These are phyloP conservation scores for Watsonalla cultraria DNA, from an alignment of 2,888 invertebrate species.

Conservation along the genomic window DNA sequence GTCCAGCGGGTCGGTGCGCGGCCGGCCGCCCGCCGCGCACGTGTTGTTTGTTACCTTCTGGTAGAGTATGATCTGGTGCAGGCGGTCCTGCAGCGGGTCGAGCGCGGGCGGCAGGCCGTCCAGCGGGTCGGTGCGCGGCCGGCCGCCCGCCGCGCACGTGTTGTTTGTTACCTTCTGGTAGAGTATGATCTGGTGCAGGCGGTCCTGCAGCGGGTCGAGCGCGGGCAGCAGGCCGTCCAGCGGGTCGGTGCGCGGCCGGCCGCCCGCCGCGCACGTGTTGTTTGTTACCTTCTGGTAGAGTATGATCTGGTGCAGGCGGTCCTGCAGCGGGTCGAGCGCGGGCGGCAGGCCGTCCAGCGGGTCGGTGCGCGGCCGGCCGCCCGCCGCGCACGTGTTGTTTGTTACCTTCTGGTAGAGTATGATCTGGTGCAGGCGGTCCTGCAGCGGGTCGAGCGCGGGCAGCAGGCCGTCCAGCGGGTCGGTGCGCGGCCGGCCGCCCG, in stretches of 20 bases:
- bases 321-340: conserved; percentile 84
- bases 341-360: conserved; percentile 87
- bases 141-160: conserved; percentile 14
- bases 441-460: conserved; percentile 84
- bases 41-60: conserved; percentile 79
- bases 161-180: conserved; percentile 82
- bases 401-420: conserved; percentile 87
- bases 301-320: conserved; percentile 89
- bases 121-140: conserved; percentile 75
- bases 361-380: conserved; percentile 55
- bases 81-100: conserved; percentile 85
- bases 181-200: conserved; percentile 89
- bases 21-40: conserved; percentile 15
- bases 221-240: conserved; percentile 87
- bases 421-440: conserved; percentile 89
- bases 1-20: conserved; percentile 81
- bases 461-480: conserved; percentile 87
- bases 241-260: conserved; percentile 67
- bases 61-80: conserved; percentile 89
- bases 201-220: conserved; percentile 84
- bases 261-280: conserved; percentile 14
- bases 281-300: conserved; percentile 84
- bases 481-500: conserved; percentile 30
- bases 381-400: conserved; percentile 14
- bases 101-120: conserved; percentile 86